These are phyloP conservation scores for Hemiprocne comata DNA, from an alignment of 2,113 vertebrate genomes.

Conservation along the genomic window DNA sequence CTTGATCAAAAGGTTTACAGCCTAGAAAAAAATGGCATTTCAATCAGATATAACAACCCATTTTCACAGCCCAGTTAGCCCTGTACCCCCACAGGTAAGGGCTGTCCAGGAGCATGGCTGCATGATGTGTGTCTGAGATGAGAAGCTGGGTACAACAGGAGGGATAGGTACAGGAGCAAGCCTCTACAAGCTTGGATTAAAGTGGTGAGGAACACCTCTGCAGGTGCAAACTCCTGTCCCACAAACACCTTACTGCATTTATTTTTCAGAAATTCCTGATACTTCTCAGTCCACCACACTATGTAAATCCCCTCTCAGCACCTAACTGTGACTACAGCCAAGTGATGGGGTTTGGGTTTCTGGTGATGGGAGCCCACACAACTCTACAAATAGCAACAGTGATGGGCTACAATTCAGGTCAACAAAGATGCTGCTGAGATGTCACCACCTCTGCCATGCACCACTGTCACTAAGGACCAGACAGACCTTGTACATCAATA, in stretches of 20 bases:
- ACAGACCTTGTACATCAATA: fast-evolving
- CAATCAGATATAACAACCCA: background rate
- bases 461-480: background rate
- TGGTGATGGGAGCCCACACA: background rate
- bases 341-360: background rate
- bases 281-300: background rate
- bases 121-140: fast-evolving
- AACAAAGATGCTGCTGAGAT: background rate
- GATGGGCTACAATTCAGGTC: background rate
- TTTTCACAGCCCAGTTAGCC: background rate
- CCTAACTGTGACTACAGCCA: fast-evolving
- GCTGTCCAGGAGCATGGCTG: background rate
- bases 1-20: conserved; percentile 8
- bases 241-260: background rate
- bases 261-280: background rate
- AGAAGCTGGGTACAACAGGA: background rate
- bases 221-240: background rate
- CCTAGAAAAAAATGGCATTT: background rate
- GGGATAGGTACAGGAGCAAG: background rate
- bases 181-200: background rate
- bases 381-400: background rate
- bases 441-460: background rate
- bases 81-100: background rate
- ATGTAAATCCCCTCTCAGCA: background rate
- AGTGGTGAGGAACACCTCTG: background rate